Percentiles rank a stretch among this genome's conserved stretches.
Conservation (phyloP, 1,140 invertebrate species). For the Cyclina sinensis region DNA sequence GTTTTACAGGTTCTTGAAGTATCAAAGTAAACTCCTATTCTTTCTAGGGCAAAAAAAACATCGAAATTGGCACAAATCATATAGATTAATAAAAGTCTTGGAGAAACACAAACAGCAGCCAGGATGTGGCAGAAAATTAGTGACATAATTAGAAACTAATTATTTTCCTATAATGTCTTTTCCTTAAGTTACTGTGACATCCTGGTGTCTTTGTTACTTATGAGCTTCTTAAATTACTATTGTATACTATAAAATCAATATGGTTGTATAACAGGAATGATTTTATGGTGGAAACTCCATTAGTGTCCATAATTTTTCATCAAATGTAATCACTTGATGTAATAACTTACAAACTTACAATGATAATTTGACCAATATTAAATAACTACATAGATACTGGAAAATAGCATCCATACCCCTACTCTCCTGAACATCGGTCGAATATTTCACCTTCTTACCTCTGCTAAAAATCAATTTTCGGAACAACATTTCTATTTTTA, state of each 20-base stretch:
- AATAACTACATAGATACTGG: too few relatives aligned
- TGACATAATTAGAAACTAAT: neutral
- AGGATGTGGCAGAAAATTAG: neutral
- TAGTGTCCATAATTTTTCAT: too few relatives aligned
- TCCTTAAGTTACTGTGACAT: neutral
- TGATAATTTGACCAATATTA: too few relatives aligned
- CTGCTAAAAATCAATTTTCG: too few relatives aligned
- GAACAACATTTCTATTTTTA: too few relatives aligned
- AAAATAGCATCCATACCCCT: too few relatives aligned
- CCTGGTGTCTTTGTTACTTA: constrained; percentile 7
- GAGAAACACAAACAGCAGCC: too few relatives aligned
- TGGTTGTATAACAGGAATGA: neutral
- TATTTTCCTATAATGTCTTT: constrained; percentile 1
- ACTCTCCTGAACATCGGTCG: too few relatives aligned
- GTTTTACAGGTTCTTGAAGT: neutral
- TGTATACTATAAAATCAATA: neutral
- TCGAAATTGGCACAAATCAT: neutral
- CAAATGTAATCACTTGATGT: too few relatives aligned
- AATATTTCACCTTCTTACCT: too few relatives aligned
- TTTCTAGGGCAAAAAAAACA: neutral
- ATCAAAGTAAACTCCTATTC: neutral
- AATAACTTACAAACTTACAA: too few relatives aligned
- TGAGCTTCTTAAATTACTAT: neutral
- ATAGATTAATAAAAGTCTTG: neutral
- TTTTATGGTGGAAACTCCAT: too few relatives aligned